Evolutionary conservation across 2,888 invertebrate genomes (phyloP), one percentile per base, ranked within the genome.

Genomic region (Drosophila kuntzei): DNA sequence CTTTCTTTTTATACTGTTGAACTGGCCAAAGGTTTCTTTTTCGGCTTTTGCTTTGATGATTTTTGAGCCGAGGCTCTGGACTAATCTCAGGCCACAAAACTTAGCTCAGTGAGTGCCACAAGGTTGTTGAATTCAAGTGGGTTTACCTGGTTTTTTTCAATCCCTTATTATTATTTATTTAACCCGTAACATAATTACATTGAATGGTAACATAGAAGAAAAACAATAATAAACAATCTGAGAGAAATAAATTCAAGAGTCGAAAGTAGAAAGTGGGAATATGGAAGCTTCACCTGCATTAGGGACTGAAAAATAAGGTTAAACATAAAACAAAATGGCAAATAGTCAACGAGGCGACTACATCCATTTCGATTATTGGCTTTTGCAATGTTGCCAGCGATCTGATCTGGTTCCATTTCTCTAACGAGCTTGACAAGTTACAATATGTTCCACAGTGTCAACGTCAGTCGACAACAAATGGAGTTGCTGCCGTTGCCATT

Each of bases 381-480:
- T 43, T 41, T 37, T 49, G 49, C 58, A 20, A 14, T 14, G 32
- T 22, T 54, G 44, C 44, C 54, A 61, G 51, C 50, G 49, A 59
- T 58, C 37, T 41, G 53, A 72, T 58, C 53, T 68, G 53, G 41
- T 62, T 54, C 57, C 69, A 70, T 76, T 73, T 76, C 50, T 55
- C 64, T 47, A 53, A 61, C 44, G 36, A 54, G 53, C 60, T 47
- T 68, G 71, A 73, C 71, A 74, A 68, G 57, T 57, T 58, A 62
- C 76, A 69, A 58, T 63, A 39, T 69, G 74, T 73, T 41, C 22
- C 47, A 34, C 49, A 66, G 39, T 50, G 34, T 73, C 67, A 57
- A 66, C 34, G 66, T 66, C 67, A 65, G 39, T 29, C 18, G 32
- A 43, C 55, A 47, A 74, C 68, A 53, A 73, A 73, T 60, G 61